Conservation (phyloP, 1,140 invertebrate genomes). For the Drosophila kurseongensis region DNA sequence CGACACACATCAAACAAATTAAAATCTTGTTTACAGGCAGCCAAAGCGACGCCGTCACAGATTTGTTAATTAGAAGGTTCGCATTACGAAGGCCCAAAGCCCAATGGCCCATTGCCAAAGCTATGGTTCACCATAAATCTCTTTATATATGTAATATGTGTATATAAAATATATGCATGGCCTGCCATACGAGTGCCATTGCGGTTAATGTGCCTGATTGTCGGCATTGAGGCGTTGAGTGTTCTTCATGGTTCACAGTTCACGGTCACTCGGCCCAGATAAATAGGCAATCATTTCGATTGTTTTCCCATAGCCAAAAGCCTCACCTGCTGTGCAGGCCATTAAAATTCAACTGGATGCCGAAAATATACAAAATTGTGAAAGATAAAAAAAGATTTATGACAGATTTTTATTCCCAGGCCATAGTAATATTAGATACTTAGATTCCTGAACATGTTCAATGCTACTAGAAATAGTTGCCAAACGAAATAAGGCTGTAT, state of each 20-base stretch:
- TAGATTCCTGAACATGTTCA: neutral
- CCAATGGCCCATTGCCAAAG: slow-evolving; percentile 24
- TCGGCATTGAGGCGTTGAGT: slow-evolving; percentile 28
- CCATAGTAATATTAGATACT: neutral
- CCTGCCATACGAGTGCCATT: neutral
- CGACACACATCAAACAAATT: slow-evolving; percentile 56
- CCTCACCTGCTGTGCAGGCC: slow-evolving; percentile 15
- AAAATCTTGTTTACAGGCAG: slow-evolving; percentile 65
- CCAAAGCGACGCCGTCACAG: slow-evolving; percentile 40
- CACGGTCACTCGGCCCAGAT: slow-evolving; percentile 30
- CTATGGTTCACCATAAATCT: slow-evolving; percentile 35
- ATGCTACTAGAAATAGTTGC: neutral
- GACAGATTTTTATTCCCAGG: neutral
- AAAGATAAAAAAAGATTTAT: slow-evolving; percentile 6
- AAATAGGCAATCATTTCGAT: slow-evolving; percentile 50
- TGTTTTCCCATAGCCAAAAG: slow-evolving; percentile 1
- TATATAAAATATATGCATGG: slow-evolving; percentile 4
- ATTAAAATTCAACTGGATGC: slow-evolving; percentile 20
- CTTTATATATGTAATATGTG: neutral
- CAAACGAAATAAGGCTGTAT: no score
- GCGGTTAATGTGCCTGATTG: slow-evolving; percentile 32
- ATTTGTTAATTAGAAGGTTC: slow-evolving; percentile 68
- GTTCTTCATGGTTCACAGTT: slow-evolving; percentile 29
- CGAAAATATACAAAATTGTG: neutral
- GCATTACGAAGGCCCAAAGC: slow-evolving; percentile 39